Conservation (phyloP, 2,888 invertebrate genomes). For the Drosophila helvetica region DNA sequence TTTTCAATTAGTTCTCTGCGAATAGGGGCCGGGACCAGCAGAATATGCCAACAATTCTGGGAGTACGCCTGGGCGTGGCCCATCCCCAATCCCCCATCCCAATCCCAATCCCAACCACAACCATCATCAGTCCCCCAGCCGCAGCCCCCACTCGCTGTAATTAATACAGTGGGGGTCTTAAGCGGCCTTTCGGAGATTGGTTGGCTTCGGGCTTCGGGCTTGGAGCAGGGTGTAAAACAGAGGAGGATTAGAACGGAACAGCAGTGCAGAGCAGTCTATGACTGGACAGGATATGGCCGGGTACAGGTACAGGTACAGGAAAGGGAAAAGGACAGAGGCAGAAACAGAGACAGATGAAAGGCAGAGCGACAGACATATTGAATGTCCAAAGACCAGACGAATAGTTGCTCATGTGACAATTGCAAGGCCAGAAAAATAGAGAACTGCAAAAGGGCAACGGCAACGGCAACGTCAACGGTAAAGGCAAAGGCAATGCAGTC, state of each 20-base stretch:
- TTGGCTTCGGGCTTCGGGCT: constrained; percentile 11
- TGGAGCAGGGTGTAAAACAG: background rate
- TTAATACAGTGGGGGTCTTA: constrained; percentile 23
- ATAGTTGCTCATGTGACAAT: constrained; percentile 59
- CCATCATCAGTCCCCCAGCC: background rate
- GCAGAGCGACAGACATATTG: constrained; percentile 21
- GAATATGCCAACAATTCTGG: constrained; percentile 9
- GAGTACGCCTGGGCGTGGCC: background rate
- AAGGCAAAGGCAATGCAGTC: background rate
- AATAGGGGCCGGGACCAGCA: background rate
- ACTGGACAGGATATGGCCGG: background rate
- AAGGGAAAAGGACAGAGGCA: too few relatives aligned
- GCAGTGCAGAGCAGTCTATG: background rate
- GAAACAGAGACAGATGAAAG: background rate
- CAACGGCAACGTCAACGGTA: background rate
- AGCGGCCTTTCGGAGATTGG: constrained; percentile 26
- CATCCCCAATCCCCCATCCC: background rate
- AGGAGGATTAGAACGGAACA: constrained; percentile 8
- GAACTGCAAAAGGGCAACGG: constrained; percentile 13
- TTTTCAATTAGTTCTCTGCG: constrained; percentile 39
- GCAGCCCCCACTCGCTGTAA: constrained; percentile 20
- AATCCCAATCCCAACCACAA: background rate
- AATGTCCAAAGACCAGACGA: constrained; percentile 42
- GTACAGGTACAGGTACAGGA: background rate
- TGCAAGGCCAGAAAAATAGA: constrained; percentile 15